phyloP scores from a whole-genome alignment of 2,797 vertebrate genomes.

The Semotilus atromaculatus region DNA sequence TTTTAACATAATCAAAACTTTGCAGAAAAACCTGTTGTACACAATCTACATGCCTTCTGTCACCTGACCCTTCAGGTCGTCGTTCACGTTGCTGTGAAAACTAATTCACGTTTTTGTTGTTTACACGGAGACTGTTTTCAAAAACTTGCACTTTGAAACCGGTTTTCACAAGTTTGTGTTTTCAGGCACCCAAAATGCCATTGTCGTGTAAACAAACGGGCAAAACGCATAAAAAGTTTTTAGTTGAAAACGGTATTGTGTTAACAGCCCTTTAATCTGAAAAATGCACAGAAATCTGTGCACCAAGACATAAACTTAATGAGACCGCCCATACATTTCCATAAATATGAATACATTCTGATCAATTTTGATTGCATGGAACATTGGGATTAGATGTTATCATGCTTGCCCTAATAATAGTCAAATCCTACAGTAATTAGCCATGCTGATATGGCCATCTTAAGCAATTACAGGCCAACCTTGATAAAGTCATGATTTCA shows the following conservation, averaged over 20 bases:
- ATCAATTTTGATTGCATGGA: neutral
- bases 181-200: no score
- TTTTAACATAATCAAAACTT: neutral
- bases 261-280: neutral
- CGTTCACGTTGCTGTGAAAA: neutral
- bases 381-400: neutral
- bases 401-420: neutral
- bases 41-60: neutral
- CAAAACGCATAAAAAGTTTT: no score
- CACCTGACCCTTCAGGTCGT: neutral
- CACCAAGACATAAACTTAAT: neutral
- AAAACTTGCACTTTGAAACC: no score
- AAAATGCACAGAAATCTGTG: neutral
- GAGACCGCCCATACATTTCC: neutral
- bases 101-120: no score
- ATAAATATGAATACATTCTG: neutral
- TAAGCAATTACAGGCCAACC: neutral
- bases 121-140: no score
- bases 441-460: neutral
- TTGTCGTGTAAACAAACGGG: no score
- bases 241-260: no score
- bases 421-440: conserved; percentile 2
- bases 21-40: no score
- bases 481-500: conserved; percentile 2
- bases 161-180: no score